Evolutionary conservation across 2,888 invertebrate species (phyloP), one percentile per base, ranked within the genome.

Genomic region (Biston betularia): DNA sequence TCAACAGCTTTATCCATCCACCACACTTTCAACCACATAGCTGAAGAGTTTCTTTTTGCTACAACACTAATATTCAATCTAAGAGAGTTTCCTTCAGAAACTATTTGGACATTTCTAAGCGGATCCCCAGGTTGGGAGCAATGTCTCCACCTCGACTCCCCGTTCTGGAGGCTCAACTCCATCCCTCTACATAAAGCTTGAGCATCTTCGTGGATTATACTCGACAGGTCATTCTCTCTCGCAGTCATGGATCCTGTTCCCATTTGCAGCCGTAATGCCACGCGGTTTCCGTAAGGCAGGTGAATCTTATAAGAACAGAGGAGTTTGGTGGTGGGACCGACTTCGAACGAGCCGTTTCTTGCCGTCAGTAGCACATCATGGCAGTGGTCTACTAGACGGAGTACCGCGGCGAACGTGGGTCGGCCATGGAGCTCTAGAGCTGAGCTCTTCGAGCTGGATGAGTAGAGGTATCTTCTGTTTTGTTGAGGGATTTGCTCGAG

Each of bases 301-400:
- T 96, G 95, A 60, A 96, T 95, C 75, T 94, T 93, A 84, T 96
- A 96, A 34, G 96, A 96, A 85, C 97, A 96, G 73, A 94, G 89
- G 35, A 96, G 86, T 52, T 94, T 94, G 12, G 92, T 89, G 0
- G 92, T 94, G 8, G 95, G 95, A 73, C 95, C 94, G 81, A 96
- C 91, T 82, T 95, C 95, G 89, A 95, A 95, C 79, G 95, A 95
- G 80, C 95, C 96, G 89, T 95, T 96, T 73, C 94, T 93, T 60
- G 92, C 90, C 75, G 94, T 94, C 74, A 96, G 94, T 44, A 96
- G 95, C 72, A 96, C 94, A 84, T 96, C 95, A 83, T 96, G 96
- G 79, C 96, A 97, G 82, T 95, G 95, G 87, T 96, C 96, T 67
- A 96, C 96, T 77, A 95, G 88, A 80, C 95, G 95, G 89, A 95